phyloP scores from a whole-genome alignment of 1,140 invertebrate genomes.

The Pteromalus puparum region DNA sequence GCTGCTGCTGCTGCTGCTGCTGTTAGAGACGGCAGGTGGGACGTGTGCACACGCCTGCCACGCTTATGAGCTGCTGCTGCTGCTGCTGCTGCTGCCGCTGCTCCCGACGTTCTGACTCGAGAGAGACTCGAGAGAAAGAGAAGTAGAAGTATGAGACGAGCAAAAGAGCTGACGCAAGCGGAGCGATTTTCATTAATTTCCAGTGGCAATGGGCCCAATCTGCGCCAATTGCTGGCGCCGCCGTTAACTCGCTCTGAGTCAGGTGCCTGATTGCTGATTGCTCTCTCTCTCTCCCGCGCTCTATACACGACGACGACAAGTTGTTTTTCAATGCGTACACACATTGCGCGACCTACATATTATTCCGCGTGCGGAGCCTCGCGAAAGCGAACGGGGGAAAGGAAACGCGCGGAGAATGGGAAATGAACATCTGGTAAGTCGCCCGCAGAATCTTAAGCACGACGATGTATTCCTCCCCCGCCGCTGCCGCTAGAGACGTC shows the following conservation, averaged over 20 bases:
- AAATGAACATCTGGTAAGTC: conserved; percentile 55
- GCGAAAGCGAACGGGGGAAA: conserved; percentile 54
- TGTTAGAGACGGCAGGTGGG: conserved; percentile 30
- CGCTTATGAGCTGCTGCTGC: conserved; percentile 42
- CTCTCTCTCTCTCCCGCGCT: conserved; percentile 13
- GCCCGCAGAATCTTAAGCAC: not conserved
- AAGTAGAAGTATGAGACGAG: not conserved
- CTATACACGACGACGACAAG: no score
- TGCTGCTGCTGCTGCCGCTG: not conserved
- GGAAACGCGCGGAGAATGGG: conserved; percentile 41
- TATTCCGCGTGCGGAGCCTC: conserved; percentile 49
- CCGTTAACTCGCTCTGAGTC: conserved; percentile 36
- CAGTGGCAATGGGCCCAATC: conserved; percentile 36
- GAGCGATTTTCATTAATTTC: conserved; percentile 43
- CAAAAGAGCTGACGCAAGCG: conserved; percentile 26
- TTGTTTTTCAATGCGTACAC: conserved; percentile 25
- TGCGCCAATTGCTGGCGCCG: conserved; percentile 37
- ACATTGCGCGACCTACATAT: conserved; percentile 55
- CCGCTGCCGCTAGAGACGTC: not conserved
- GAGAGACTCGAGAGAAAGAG: not conserved
- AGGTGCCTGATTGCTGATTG: conserved; percentile 26
- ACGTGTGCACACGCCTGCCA: conserved; percentile 40
- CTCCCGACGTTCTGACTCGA: not conserved
- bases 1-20: conserved; percentile 34
- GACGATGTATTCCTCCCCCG: not conserved